Conservation (phyloP, 1,140 invertebrate genomes). For the Diprion similis region DNA sequence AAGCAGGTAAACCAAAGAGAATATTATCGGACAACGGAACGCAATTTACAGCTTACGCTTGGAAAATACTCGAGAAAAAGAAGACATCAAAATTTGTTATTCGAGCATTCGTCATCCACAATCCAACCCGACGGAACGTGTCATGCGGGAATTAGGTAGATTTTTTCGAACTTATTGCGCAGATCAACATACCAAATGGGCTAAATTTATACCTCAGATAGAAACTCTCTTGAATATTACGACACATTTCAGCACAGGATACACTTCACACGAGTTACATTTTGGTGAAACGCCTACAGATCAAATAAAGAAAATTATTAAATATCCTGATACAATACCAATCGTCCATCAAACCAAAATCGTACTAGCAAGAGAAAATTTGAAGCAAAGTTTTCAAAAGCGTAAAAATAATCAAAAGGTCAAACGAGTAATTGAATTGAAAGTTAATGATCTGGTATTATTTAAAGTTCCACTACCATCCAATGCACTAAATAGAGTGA, state of each 20-base stretch:
- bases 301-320: slow-evolving; percentile 6
- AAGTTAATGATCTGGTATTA: background rate
- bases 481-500: background rate
- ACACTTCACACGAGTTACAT: slow-evolving; percentile 43
- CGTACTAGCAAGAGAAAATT: slow-evolving; percentile 7
- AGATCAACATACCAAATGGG: slow-evolving; percentile 27
- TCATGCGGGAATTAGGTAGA: slow-evolving; percentile 36
- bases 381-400: background rate
- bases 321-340: background rate
- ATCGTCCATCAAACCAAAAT: slow-evolving; percentile 2
- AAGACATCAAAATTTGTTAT: slow-evolving; percentile 31
- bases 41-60: slow-evolving; percentile 23
- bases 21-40: slow-evolving; percentile 25
- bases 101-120: slow-evolving; percentile 24
- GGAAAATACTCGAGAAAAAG: slow-evolving; percentile 26
- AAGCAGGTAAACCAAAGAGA: background rate
- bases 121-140: slow-evolving; percentile 26
- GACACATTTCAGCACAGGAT: slow-evolving; percentile 41
- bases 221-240: slow-evolving; percentile 44
- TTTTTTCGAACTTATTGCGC: slow-evolving; percentile 38
- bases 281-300: slow-evolving; percentile 34
- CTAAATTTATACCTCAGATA: slow-evolving; percentile 24
- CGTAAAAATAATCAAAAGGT: slow-evolving; percentile 5
- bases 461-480: background rate
- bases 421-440: background rate